Conservation (phyloP, 2,113 vertebrate species). For the Stigmatopora argus region DNA sequence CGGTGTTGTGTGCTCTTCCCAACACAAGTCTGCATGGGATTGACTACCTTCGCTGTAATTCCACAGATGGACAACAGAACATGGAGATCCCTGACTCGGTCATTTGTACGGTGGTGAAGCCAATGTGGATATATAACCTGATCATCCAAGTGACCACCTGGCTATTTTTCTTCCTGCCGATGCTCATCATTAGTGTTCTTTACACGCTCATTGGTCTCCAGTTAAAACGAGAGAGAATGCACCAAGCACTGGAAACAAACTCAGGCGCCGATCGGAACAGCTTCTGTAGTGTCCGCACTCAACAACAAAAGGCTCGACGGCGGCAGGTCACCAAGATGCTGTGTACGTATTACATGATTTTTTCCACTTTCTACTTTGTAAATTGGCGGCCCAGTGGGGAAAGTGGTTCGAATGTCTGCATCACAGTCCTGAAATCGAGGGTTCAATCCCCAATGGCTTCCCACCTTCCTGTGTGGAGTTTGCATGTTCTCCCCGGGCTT, state of each 20-base stretch:
- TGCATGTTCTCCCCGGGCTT: too few species aligned
- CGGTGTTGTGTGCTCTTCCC: constrained; percentile 82
- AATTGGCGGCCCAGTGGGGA: too few species aligned
- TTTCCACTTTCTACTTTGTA: not conserved
- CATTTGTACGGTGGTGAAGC: constrained; percentile 75
- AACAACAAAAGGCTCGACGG: constrained; percentile 71
- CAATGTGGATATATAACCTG: constrained; percentile 79
- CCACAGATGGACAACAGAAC: not conserved
- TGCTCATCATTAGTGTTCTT: constrained; percentile 83
- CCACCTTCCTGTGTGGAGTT: too few species aligned
- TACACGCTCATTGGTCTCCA: constrained; percentile 85
- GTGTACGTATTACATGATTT: constrained; percentile 74
- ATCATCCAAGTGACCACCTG: constrained; percentile 83
- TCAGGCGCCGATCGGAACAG: constrained; percentile 16
- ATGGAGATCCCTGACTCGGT: constrained; percentile 70
- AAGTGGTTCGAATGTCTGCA: too few species aligned
- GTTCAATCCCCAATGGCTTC: too few species aligned
- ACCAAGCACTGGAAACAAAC: constrained; percentile 66
- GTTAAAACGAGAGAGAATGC: constrained; percentile 78
- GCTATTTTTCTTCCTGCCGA: constrained; percentile 87
- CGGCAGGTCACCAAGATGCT: constrained; percentile 93
- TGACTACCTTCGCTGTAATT: constrained; percentile 47
- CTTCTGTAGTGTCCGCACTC: constrained; percentile 45
- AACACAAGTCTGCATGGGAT: constrained; percentile 91
- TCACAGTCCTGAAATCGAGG: too few species aligned